These are phyloP conservation scores for Eupithecia abbreviata DNA, from an alignment of 2,888 invertebrate genomes.

Conservation along the genomic window DNA sequence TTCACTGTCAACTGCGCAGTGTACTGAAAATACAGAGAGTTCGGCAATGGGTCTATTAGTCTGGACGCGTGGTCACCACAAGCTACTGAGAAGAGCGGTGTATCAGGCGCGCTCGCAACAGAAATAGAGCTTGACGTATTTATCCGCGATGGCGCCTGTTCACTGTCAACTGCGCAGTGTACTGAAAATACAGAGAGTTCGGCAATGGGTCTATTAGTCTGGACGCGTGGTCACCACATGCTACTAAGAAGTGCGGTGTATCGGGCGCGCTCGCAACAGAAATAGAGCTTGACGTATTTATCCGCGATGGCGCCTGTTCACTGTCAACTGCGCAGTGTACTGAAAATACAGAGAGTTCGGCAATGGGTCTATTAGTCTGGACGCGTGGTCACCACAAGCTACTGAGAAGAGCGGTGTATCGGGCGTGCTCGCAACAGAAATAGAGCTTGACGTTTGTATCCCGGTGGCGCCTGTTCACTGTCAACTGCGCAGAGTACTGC, in stretches of 20 bases:
- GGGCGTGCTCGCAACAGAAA: conserved; percentile 75
- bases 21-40: conserved; percentile 53
- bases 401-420: conserved; percentile 51
- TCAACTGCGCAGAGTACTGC: conserved; percentile 73
- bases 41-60: not conserved
- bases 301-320: conserved; percentile 82
- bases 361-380: not conserved
- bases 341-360: conserved; percentile 48
- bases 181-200: conserved; percentile 51
- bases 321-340: conserved; percentile 78
- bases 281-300: conserved; percentile 82
- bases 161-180: conserved; percentile 79
- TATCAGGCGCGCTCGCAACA: no score
- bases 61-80: conserved; percentile 10
- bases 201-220: not conserved
- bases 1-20: conserved; percentile 81
- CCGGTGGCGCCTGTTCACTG: conserved; percentile 83
- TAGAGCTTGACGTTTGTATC: conserved; percentile 82
- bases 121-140: no score
- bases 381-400: conserved; percentile 8
- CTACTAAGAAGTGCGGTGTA: conserved; percentile 49
- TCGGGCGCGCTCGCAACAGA: conserved; percentile 71
- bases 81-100: conserved; percentile 46
- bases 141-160: conserved; percentile 82
- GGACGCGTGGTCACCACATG: not conserved